A percentile compares a stretch with the other conserved stretches of the same genome.
phyloP scores from a whole-genome alignment of 2,113 vertebrate species.

The Megatriorchis doriae region DNA sequence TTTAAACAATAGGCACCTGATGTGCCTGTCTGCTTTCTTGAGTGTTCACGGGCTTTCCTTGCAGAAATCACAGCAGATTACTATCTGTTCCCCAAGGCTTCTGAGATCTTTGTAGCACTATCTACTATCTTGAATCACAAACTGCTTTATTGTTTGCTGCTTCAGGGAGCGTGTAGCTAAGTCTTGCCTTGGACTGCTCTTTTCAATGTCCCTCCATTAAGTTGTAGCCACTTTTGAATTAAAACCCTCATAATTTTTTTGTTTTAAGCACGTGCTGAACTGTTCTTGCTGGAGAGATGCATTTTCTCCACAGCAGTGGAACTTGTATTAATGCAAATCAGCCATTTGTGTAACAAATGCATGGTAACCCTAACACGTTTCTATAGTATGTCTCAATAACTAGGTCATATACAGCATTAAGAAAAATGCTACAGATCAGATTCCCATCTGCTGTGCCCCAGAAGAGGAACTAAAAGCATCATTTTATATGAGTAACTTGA shows the following conservation, averaged over 20 bases:
- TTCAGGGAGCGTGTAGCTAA: not conserved
- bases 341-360: not conserved
- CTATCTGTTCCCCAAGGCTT: not conserved
- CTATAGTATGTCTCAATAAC: not conserved
- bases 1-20: not conserved
- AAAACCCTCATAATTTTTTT: not conserved
- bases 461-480: not conserved
- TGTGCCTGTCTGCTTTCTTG: accelerated
- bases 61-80: not conserved
- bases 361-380: not conserved
- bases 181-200: not conserved
- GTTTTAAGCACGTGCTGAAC: not conserved
- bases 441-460: not conserved
- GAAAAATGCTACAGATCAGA: not conserved
- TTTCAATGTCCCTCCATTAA: not conserved
- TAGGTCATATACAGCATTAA: not conserved
- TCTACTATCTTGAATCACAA: not conserved
- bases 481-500: not conserved
- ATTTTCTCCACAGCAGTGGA: not conserved
- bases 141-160: not conserved
- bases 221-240: not conserved
- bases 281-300: not conserved
- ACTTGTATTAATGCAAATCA: not conserved
- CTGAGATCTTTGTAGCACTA: not conserved
- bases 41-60: accelerated